Percentiles rank a stretch among this genome's conserved stretches.
Evolutionary conservation across 2,113 vertebrate genomes (phyloP).

Genomic region (Manacus vitellinus): DNA sequence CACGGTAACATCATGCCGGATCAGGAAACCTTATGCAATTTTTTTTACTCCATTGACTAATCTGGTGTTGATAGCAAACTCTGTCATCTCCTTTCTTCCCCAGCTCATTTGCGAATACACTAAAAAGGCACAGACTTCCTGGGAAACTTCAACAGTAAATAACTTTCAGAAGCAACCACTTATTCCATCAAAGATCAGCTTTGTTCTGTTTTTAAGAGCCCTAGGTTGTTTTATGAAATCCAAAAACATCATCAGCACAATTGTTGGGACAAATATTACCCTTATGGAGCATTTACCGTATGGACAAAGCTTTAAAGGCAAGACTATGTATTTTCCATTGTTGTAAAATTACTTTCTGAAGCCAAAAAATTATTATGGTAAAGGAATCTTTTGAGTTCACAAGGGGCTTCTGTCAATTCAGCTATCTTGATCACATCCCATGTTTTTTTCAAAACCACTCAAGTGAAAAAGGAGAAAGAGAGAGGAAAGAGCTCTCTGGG

Average conservation of each 20-base stretch:
- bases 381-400: neutral
- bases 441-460: neutral
- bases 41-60: neutral
- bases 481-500: neutral
- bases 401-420: neutral
- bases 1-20: neutral
- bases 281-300: rapidly evolving
- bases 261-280: neutral
- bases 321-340: neutral
- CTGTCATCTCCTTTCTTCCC: neutral
- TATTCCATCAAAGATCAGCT: neutral
- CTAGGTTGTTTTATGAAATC: neutral
- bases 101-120: neutral
- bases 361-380: neutral
- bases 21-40: neutral
- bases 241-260: neutral
- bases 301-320: neutral
- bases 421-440: neutral
- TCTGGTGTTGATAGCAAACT: neutral
- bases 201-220: neutral
- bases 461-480: neutral
- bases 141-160: neutral
- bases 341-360: neutral
- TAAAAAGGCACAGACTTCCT: neutral
- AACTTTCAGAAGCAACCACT: neutral